Percentiles rank a stretch among this genome's conserved stretches.
Conservation (phyloP, 2,888 invertebrate genomes). For the Nephrotoma flavescens region DNA sequence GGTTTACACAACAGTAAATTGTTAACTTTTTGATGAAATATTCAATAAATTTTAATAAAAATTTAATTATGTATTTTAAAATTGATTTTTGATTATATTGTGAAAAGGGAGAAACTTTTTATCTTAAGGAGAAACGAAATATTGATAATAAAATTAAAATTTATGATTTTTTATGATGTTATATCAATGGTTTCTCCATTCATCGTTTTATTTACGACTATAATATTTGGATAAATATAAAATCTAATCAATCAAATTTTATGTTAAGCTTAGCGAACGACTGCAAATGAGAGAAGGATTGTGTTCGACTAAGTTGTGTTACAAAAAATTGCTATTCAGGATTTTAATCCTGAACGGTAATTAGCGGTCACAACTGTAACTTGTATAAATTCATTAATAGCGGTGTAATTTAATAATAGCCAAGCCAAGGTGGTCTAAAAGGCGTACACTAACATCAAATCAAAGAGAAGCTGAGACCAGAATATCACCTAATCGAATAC, state of each 20-base stretch:
- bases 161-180: not conserved
- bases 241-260: not conserved
- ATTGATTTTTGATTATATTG: not conserved
- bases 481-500: no score
- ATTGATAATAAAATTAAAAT: not conserved
- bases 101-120: not conserved
- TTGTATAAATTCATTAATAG: no score
- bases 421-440: no score
- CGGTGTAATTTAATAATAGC: no score
- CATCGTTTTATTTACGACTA: not conserved
- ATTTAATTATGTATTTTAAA: not conserved
- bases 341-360: no score
- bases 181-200: not conserved
- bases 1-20: not conserved
- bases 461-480: no score
- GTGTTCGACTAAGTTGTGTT: no score
- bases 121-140: not conserved
- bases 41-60: not conserved
- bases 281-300: no score
- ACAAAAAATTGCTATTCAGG: no score
- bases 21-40: not conserved
- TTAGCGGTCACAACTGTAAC: no score
- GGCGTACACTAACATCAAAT: no score
- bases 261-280: not conserved
- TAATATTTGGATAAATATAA: not conserved